Conservation (phyloP, 2,888 invertebrate species). For the Aphidius colemani region DNA sequence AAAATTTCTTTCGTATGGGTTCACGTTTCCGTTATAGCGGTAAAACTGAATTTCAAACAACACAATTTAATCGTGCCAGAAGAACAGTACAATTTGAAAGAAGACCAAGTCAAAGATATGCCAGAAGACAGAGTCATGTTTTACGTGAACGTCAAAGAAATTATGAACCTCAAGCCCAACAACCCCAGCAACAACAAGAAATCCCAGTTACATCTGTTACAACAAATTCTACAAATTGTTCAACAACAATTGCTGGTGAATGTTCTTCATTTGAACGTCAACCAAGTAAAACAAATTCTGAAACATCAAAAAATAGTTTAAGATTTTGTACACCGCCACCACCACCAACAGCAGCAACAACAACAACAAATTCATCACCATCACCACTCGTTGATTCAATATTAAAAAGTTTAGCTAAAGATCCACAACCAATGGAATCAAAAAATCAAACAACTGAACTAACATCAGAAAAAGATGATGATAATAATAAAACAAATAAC, state of each 20-base stretch:
- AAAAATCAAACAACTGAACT: conserved; percentile 64
- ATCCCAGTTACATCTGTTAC: conserved; percentile 43
- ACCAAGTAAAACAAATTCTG: conserved; percentile 54
- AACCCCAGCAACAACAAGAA: conserved; percentile 32
- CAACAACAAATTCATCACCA: conserved; percentile 39
- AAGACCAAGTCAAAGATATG: conserved; percentile 94
- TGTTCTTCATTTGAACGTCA: conserved; percentile 49
- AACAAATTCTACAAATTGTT: conserved; percentile 19
- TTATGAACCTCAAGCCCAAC: conserved; percentile 48
- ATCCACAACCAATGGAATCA: conserved; percentile 67
- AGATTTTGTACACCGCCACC: background rate
- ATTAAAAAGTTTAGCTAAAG: conserved; percentile 77
- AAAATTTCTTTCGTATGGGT: conserved; percentile 98
- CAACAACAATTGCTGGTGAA: conserved; percentile 38
- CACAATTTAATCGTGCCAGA: conserved; percentile 86
- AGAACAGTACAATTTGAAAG: conserved; percentile 96
- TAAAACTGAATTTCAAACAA: conserved; percentile 96
- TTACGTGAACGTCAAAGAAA: conserved; percentile 78
- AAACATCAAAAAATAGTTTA: conserved; percentile 51
- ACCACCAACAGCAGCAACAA: background rate
- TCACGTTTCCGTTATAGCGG: conserved; percentile 95
- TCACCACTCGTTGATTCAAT: conserved; percentile 71
- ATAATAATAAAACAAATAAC: conserved; percentile 69
- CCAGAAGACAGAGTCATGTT: conserved; percentile 88
- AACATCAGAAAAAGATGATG: conserved; percentile 66